phyloP scores from a whole-genome alignment of 2,113 vertebrate species.

The Pardalotus punctatus region DNA sequence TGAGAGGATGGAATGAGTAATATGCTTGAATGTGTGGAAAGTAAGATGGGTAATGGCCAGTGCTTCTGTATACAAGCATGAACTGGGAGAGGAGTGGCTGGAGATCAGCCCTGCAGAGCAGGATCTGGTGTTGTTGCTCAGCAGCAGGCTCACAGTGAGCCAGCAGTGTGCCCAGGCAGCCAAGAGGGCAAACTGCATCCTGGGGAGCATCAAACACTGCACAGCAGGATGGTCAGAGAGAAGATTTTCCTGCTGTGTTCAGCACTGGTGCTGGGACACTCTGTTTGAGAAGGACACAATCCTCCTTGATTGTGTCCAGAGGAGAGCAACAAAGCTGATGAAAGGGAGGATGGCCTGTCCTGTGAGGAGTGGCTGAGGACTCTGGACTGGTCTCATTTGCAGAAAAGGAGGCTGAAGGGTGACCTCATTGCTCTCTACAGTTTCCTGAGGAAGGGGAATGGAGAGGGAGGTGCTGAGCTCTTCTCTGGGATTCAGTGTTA shows the following conservation, averaged over 20 bases:
- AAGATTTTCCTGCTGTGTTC: fast-evolving
- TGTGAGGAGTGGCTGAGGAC: background rate
- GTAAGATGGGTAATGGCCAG: background rate
- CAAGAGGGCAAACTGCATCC: background rate
- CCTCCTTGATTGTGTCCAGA: background rate
- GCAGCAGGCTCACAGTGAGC: background rate
- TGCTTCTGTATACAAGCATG: background rate
- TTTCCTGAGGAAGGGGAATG: background rate
- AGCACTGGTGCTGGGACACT: fast-evolving
- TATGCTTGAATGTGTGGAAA: background rate
- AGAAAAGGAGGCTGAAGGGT: background rate
- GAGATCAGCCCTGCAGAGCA: background rate
- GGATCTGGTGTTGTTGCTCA: fast-evolving
- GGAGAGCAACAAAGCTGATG: background rate
- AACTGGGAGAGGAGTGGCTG: fast-evolving
- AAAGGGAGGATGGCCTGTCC: background rate
- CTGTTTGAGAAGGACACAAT: fast-evolving
- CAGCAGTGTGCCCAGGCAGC: background rate
- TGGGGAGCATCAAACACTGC: too few relatives aligned
- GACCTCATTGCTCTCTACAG: background rate
- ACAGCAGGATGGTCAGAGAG: fast-evolving
- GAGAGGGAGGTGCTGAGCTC: background rate
- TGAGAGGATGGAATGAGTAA: background rate
- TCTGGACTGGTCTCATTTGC: background rate
- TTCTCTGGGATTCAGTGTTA: background rate